phyloP scores from a whole-genome alignment of 2,113 vertebrate species.

The Hippopotamus amphibius region DNA sequence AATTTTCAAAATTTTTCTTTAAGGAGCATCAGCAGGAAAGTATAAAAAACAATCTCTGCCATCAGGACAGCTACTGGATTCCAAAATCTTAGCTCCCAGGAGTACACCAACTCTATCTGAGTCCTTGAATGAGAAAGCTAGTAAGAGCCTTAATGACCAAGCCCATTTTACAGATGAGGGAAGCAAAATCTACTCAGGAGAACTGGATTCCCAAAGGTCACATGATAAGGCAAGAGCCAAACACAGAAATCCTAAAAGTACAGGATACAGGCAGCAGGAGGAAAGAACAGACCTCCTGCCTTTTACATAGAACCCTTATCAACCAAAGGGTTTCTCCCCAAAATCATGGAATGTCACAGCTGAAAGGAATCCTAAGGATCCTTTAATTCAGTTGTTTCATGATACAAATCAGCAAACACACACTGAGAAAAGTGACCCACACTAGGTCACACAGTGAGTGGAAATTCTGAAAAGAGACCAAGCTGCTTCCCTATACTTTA shows the following conservation, averaged over 20 bases:
- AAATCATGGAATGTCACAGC: neutral
- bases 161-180: neutral
- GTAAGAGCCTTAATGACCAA: neutral
- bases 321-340: neutral
- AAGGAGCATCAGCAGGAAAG: conserved; percentile 36
- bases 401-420: conserved; percentile 34
- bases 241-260: neutral
- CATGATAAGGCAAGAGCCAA: neutral
- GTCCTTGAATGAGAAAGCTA: neutral
- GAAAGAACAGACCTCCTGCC: neutral
- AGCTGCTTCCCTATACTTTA: neutral
- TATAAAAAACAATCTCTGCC: conserved; percentile 39
- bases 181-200: neutral
- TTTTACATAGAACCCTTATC: conserved; percentile 11
- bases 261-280: neutral
- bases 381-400: neutral
- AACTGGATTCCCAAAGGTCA: neutral
- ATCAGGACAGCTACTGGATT: neutral
- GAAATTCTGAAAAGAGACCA: conserved; percentile 5
- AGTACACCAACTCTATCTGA: conserved; percentile 18
- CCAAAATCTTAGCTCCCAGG: conserved; percentile 2
- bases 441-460: neutral
- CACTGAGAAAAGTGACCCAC: neutral
- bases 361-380: conserved; percentile 40
- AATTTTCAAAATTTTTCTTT: conserved; percentile 53